Percentiles rank a stretch among this genome's conserved stretches.
Evolutionary conservation across 2,113 vertebrate genomes (phyloP).

Genomic region (Notothenia rossii): DNA sequence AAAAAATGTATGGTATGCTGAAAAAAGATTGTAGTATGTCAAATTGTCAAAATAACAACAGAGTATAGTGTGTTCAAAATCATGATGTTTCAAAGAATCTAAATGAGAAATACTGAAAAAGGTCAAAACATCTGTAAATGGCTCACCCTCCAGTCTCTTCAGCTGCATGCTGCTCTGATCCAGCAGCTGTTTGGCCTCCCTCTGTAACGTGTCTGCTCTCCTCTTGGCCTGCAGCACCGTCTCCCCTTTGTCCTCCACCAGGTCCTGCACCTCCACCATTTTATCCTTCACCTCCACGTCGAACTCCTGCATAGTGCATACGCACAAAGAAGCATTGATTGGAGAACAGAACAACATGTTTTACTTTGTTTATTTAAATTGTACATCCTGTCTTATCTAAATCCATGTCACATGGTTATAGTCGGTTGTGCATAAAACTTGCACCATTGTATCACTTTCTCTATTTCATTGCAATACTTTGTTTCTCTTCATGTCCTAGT

Average conservation of each 20-base stretch:
- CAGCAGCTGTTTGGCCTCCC: conserved; percentile 90
- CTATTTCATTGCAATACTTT: too few relatives aligned
- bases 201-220: conserved; percentile 87
- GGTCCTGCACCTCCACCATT: conserved; percentile 83
- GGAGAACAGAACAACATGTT: background rate
- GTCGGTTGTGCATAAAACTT: too few relatives aligned
- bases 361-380: too few relatives aligned
- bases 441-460: too few relatives aligned
- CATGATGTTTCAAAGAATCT: too few relatives aligned
- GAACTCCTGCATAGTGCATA: conserved; percentile 79
- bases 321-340: background rate
- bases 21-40: too few relatives aligned
- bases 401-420: too few relatives aligned
- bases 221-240: conserved; percentile 86
- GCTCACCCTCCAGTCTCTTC: conserved; percentile 89
- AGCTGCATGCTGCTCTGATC: conserved; percentile 90
- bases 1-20: too few relatives aligned
- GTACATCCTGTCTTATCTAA: too few relatives aligned
- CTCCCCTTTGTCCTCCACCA: conserved; percentile 87
- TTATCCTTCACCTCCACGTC: conserved; percentile 85
- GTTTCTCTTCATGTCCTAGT: too few relatives aligned
- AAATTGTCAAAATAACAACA: too few relatives aligned
- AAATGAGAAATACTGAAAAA: too few relatives aligned
- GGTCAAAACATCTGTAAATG: background rate
- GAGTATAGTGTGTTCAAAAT: background rate